These are phyloP conservation scores for Athene cunicularia DNA, from an alignment of 2,113 vertebrate species.

Conservation along the genomic window DNA sequence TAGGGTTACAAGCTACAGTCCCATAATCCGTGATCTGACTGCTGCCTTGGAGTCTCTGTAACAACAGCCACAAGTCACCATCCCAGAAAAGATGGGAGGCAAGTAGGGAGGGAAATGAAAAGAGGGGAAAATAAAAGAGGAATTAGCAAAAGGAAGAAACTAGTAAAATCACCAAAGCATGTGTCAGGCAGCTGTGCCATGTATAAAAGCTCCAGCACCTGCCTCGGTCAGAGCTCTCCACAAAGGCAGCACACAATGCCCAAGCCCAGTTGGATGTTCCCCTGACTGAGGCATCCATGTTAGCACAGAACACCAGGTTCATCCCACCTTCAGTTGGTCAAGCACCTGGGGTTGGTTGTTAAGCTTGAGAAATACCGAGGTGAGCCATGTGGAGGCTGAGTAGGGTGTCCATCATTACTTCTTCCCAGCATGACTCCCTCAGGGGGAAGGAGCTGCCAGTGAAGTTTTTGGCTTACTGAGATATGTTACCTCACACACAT, in stretches of 20 bases:
- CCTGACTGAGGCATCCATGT: not conserved
- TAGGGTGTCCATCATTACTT: not conserved
- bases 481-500: not conserved
- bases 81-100: not conserved
- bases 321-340: not conserved
- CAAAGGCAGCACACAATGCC: not conserved
- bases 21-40: constrained; percentile 27
- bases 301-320: not conserved
- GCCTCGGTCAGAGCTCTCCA: not conserved
- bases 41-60: constrained; percentile 56
- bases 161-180: not conserved
- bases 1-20: constrained; percentile 19
- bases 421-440: not conserved
- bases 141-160: not conserved
- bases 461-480: not conserved
- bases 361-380: not conserved
- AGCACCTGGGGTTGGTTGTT: not conserved
- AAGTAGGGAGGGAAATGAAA: not conserved
- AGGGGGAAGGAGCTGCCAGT: not conserved
- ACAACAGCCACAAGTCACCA: constrained; percentile 34
- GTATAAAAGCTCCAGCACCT: not conserved
- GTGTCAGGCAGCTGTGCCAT: not conserved
- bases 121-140: not conserved
- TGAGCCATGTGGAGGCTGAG: not conserved
- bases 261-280: not conserved